Conservation (phyloP, 2,113 vertebrate genomes). For the Erythrolamprus reginae region DNA sequence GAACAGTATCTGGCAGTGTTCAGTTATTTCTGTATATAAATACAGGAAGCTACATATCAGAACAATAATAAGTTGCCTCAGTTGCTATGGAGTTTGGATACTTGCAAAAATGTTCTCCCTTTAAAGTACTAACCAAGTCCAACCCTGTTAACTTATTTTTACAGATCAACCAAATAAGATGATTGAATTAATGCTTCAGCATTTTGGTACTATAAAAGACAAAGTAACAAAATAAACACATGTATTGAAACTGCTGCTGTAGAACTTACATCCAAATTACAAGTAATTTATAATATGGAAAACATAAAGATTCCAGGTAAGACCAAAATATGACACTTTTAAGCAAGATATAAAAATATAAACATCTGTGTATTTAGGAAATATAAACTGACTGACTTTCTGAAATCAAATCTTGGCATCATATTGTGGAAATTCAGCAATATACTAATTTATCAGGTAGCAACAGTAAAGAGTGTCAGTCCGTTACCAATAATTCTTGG, state of each 20-base stretch:
- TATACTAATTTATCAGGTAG: background rate
- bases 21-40: background rate
- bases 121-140: too few relatives aligned
- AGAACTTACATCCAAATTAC: background rate
- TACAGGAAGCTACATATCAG: background rate
- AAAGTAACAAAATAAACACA: background rate
- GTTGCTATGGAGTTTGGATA: background rate
- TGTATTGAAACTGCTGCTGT: background rate
- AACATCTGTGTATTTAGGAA: background rate
- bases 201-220: background rate
- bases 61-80: background rate
- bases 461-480: background rate
- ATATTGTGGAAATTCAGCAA: background rate
- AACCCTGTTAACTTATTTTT: background rate
- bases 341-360: background rate
- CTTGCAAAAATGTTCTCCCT: background rate
- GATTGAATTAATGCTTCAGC: background rate
- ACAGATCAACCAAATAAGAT: background rate
- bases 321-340: background rate
- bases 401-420: background rate
- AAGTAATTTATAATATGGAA: background rate
- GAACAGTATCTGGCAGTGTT: background rate
- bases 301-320: background rate
- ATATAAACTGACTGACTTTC: background rate
- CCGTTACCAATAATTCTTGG: background rate